Conservation (phyloP, 2,888 invertebrate genomes). For the Acrobeloides nanus region DNA sequence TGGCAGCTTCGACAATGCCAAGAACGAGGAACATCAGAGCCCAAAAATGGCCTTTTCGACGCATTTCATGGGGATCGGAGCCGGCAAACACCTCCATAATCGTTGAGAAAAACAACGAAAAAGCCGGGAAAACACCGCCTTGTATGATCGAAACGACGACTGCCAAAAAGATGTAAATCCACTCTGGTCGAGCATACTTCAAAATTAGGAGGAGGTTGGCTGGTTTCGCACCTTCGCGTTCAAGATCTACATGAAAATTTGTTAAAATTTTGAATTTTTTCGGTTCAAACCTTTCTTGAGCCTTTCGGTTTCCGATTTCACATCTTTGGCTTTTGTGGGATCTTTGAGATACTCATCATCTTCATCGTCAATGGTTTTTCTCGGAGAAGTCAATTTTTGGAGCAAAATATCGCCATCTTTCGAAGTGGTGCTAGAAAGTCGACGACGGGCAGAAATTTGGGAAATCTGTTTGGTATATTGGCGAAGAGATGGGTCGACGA, state of each 20-base stretch:
- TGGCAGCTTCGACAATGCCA: constrained; percentile 51
- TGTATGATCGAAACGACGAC: constrained; percentile 53
- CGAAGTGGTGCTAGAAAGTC: too few relatives aligned
- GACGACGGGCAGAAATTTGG: too few relatives aligned
- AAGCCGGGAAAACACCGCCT: constrained; percentile 57
- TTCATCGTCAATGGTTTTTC: too few relatives aligned
- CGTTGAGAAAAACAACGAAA: constrained; percentile 56
- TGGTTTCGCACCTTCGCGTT: constrained; percentile 34
- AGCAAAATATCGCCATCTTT: too few relatives aligned
- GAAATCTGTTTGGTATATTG: too few relatives aligned
- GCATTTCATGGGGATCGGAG: constrained; percentile 51
- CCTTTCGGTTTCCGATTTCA: constrained; percentile 18
- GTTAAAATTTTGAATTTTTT: too few relatives aligned
- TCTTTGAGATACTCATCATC: too few relatives aligned
- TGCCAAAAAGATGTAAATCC: constrained; percentile 54
- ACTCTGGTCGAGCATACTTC: constrained; percentile 55
- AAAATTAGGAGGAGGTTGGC: constrained; percentile 50
- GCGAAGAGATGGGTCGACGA: too few relatives aligned
- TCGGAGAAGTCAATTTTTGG: too few relatives aligned
- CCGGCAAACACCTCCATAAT: constrained; percentile 54
- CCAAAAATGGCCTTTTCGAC: constrained; percentile 57
- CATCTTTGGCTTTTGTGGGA: too few relatives aligned
- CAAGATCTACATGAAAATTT: too few relatives aligned
- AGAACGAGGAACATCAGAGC: constrained; percentile 54
- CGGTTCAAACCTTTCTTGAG: constrained; percentile 26